These are phyloP conservation scores for Gambusia yucatana DNA, from an alignment of 2,797 vertebrate species.

Conservation along the genomic window DNA sequence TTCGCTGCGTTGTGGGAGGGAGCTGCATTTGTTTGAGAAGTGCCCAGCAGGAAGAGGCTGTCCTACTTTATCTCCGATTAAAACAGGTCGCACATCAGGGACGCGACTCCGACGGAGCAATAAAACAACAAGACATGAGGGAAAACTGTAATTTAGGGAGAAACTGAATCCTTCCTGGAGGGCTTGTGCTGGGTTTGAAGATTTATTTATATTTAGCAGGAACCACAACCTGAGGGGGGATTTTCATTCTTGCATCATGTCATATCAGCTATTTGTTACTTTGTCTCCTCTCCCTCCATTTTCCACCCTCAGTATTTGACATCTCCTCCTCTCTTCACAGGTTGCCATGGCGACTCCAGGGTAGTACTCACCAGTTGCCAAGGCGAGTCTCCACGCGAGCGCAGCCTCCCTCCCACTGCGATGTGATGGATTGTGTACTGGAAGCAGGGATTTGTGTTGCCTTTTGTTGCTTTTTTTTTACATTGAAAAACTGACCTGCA, in stretches of 20 bases:
- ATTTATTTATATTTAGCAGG: slow-evolving; percentile 11
- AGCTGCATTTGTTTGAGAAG: slow-evolving; percentile 34
- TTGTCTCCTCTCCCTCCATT: slow-evolving; percentile 19
- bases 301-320: slow-evolving; percentile 43
- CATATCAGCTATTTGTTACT: slow-evolving; percentile 19
- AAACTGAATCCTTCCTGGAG: slow-evolving; percentile 11
- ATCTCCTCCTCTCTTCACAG: slow-evolving; percentile 49
- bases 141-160: slow-evolving; percentile 12
- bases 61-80: slow-evolving; percentile 64
- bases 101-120: slow-evolving; percentile 34
- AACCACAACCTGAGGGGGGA: not conserved
- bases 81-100: slow-evolving; percentile 55
- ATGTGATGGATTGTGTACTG: slow-evolving; percentile 40
- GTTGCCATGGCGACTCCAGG: slow-evolving; percentile 66
- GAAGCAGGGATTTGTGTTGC: slow-evolving; percentile 10
- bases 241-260: slow-evolving; percentile 10
- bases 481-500: not conserved
- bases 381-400: slow-evolving; percentile 51
- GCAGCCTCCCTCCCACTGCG: slow-evolving; percentile 48
- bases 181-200: slow-evolving; percentile 14
- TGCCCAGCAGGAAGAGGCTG: slow-evolving; percentile 57
- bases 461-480: slow-evolving; percentile 9
- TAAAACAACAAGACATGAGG: not conserved
- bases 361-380: slow-evolving; percentile 65
- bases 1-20: slow-evolving; percentile 16